Evolutionary conservation across 2,888 invertebrate species (phyloP).

Genomic region (Netelia virgata): DNA sequence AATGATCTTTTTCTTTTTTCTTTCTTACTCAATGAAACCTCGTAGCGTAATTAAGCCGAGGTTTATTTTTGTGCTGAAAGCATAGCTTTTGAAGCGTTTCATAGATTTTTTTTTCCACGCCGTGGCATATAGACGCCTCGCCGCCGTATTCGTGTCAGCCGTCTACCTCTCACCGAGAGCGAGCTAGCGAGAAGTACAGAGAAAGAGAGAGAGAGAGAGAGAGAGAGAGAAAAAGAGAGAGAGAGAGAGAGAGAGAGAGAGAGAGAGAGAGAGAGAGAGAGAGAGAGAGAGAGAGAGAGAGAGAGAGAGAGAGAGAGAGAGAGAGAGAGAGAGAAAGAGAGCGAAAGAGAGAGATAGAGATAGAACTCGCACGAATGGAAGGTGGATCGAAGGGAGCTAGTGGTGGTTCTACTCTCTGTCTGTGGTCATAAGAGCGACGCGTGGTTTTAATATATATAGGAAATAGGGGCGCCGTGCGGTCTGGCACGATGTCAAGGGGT

Average conservation of each 20-base stretch:
- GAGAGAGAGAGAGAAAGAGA: neutral
- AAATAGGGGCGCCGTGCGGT: constrained; percentile 74
- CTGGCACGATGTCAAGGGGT: constrained; percentile 74
- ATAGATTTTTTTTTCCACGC: constrained; percentile 49
- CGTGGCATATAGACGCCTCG: constrained; percentile 8
- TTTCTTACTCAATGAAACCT: constrained; percentile 8
- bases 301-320: neutral
- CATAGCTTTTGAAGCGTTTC: constrained; percentile 10
- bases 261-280: neutral
- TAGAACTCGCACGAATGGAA: constrained; percentile 32
- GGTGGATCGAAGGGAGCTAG: constrained; percentile 61
- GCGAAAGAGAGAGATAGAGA: neutral
- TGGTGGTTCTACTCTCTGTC: constrained; percentile 9
- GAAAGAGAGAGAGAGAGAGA: neutral
- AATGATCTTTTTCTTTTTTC: neutral
- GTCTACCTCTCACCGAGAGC: constrained; percentile 8
- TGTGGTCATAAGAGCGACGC: constrained; percentile 25
- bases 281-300: neutral
- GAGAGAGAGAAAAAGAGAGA: no score
- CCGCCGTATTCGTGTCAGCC: constrained; percentile 42
- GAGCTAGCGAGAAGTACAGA: neutral
- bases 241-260: neutral
- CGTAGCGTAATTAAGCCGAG: neutral
- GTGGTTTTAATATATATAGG: constrained; percentile 65
- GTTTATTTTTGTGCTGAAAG: constrained; percentile 27